These are phyloP conservation scores for Atethmia centrago DNA, from an alignment of 2,888 invertebrate species.

Conservation along the genomic window DNA sequence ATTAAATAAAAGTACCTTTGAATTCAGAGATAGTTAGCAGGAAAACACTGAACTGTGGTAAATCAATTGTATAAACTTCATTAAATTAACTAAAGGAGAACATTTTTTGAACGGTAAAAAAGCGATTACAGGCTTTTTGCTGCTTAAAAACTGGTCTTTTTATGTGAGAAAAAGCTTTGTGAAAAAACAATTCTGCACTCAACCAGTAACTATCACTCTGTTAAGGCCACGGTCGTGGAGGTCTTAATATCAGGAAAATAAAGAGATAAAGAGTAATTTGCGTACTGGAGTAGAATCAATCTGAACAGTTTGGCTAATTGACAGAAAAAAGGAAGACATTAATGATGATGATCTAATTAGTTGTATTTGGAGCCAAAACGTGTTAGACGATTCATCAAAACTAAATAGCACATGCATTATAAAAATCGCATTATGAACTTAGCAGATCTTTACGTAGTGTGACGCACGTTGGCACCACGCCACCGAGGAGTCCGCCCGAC, in stretches of 20 bases:
- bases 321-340: slow-evolving; percentile 10
- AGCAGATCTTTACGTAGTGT: slow-evolving; percentile 57
- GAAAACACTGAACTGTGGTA: slow-evolving; percentile 40
- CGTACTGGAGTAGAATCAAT: background rate
- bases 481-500: slow-evolving; percentile 75
- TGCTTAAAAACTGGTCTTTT: slow-evolving; percentile 44
- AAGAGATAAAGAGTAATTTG: background rate
- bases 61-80: slow-evolving; percentile 57
- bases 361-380: slow-evolving; percentile 11
- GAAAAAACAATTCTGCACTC: slow-evolving; percentile 46
- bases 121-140: slow-evolving; percentile 48
- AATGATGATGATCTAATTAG: slow-evolving; percentile 25
- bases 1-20: slow-evolving; percentile 36
- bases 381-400: slow-evolving; percentile 37
- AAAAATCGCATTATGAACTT: slow-evolving; percentile 44
- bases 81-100: slow-evolving; percentile 53
- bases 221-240: slow-evolving; percentile 24
- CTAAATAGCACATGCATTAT: slow-evolving; percentile 41
- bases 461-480: slow-evolving; percentile 72
- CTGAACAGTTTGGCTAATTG: slow-evolving; percentile 4
- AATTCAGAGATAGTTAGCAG: slow-evolving; percentile 33
- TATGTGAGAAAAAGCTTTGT: slow-evolving; percentile 43
- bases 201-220: slow-evolving; percentile 54
- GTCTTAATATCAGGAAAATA: slow-evolving; percentile 21
- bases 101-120: slow-evolving; percentile 52